These are phyloP conservation scores for Eulemur rubriventer DNA, from an alignment of 2,797 vertebrate genomes.

Conservation along the genomic window DNA sequence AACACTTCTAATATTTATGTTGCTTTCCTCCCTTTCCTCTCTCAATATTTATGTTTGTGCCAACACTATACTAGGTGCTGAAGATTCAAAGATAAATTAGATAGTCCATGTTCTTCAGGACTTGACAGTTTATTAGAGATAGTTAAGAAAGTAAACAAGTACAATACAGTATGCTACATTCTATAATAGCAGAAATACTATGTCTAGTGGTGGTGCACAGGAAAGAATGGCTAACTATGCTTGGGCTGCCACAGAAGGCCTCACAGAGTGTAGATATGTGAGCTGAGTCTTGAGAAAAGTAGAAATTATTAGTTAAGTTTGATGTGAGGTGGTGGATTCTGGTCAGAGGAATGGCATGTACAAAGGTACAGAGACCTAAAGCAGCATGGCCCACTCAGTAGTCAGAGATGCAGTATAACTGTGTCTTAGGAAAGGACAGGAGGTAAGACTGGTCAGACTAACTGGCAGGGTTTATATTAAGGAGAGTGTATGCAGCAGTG, in stretches of 20 bases:
- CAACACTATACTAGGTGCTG: not conserved
- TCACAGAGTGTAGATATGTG: not conserved
- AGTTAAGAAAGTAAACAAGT: slow-evolving; percentile 48
- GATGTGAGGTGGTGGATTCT: not conserved
- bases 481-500: not conserved
- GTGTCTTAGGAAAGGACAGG: not conserved
- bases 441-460: no score
- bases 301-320: not conserved
- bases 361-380: slow-evolving; percentile 37
- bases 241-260: slow-evolving; percentile 13
- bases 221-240: not conserved
- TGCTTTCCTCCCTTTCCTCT: slow-evolving; percentile 10
- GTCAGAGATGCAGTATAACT: not conserved
- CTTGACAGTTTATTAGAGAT: slow-evolving; percentile 51
- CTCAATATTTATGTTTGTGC: slow-evolving; percentile 38
- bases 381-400: not conserved
- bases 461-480: not conserved
- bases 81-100: slow-evolving; percentile 42
- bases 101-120: not conserved
- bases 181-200: not conserved
- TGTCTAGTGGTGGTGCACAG: not conserved
- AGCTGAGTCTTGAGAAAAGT: not conserved
- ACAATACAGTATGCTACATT: not conserved
- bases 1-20: slow-evolving; percentile 51
- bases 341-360: not conserved